phyloP scores from a whole-genome alignment of 1,140 invertebrate species.

The Archegozetes longisetosus region DNA sequence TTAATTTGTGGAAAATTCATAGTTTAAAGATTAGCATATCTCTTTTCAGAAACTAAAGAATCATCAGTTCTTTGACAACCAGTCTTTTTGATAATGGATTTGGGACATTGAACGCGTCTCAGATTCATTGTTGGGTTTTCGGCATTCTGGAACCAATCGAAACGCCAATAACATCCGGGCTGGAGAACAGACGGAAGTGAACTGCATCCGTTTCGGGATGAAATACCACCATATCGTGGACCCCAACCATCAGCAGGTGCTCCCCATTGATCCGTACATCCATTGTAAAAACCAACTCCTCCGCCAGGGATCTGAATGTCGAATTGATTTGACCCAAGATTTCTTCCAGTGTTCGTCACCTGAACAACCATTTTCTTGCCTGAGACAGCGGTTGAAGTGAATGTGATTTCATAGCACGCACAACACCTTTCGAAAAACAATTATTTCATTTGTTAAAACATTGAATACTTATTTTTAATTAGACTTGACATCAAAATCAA shows the following conservation, averaged over 20 bases:
- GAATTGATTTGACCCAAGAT: conserved; percentile 15
- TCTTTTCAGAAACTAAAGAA: no score
- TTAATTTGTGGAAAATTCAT: no score
- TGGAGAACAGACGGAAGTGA: not conserved
- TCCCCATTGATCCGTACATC: conserved; percentile 4
- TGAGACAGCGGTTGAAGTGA: not conserved
- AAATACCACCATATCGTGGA: conserved; percentile 7
- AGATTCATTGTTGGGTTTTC: no score
- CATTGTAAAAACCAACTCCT: conserved; percentile 10
- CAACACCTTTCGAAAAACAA: no score
- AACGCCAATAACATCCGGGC: conserved; percentile 8
- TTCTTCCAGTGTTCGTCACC: conserved; percentile 15
- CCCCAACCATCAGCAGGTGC: not conserved
- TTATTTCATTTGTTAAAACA: no score
- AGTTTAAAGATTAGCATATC: no score
- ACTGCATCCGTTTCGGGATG: not conserved
- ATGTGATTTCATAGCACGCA: conserved; percentile 11
- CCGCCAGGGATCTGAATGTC: conserved; percentile 16
- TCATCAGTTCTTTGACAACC: no score
- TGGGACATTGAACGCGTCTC: no score
- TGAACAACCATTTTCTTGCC: conserved; percentile 16
- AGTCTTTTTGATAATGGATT: no score
- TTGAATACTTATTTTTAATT: no score
- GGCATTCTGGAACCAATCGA: no score
- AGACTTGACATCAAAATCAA: no score